Percentiles rank a stretch among this genome's conserved stretches.
phyloP scores from a whole-genome alignment of 2,113 vertebrate genomes.

The Lepus timidus region DNA sequence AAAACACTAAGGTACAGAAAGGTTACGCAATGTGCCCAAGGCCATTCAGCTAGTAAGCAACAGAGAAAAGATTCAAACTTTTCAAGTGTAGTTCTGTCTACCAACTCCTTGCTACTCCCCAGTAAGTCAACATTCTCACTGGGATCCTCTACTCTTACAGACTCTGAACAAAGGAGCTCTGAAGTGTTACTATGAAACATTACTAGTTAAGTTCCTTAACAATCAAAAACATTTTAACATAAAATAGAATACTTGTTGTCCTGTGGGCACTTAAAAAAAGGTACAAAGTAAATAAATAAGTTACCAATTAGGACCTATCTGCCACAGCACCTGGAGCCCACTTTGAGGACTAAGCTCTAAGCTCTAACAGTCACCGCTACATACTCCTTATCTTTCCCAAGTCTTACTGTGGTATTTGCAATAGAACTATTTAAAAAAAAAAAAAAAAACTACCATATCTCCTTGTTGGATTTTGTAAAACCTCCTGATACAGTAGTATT shows the following conservation, averaged over 20 bases:
- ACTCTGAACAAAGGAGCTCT: constrained; percentile 45
- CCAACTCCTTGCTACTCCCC: neutral
- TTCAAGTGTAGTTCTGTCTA: neutral
- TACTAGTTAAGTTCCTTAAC: constrained; percentile 7
- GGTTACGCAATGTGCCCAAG: neutral
- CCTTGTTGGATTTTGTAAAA: constrained; percentile 39
- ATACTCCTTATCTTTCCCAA: neutral
- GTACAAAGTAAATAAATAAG: constrained; percentile 64
- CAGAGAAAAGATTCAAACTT: neutral
- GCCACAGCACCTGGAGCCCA: neutral
- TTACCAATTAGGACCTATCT: constrained; percentile 9
- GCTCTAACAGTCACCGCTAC: neutral
- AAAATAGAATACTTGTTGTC: constrained; percentile 26
- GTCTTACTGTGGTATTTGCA: neutral
- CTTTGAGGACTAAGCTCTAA: constrained; percentile 6
- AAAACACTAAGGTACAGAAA: constrained; percentile 30
- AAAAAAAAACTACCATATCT: constrained; percentile 13
- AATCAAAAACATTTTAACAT: constrained; percentile 8
- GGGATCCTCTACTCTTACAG: neutral
- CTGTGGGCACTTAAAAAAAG: neutral
- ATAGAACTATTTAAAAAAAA: constrained; percentile 3
- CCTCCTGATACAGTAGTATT: neutral
- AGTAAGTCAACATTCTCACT: constrained; percentile 39
- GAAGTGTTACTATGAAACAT: constrained; percentile 58
- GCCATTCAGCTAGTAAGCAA: neutral